These are phyloP conservation scores for Porites divaricata DNA, from an alignment of 92 coral and sea anemone species.

Conservation along the genomic window DNA sequence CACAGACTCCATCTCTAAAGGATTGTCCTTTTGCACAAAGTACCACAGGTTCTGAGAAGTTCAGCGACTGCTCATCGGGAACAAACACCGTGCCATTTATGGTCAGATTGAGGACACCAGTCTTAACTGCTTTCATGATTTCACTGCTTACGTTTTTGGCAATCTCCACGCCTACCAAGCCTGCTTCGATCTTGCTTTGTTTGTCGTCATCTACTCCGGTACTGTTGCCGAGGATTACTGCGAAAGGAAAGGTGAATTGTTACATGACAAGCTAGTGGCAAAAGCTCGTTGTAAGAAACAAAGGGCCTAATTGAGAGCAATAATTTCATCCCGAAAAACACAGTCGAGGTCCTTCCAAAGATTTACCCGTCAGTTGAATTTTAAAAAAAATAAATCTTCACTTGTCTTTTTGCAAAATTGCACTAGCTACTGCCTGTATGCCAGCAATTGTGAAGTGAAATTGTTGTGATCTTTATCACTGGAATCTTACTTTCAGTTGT, in stretches of 20 bases:
- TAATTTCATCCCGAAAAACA: no score
- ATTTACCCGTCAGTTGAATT: no score
- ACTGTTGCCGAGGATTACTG: background rate
- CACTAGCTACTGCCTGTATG: no score
- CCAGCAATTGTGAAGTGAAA: no score
- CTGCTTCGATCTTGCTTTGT: background rate
- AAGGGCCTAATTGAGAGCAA: no score
- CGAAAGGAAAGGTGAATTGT: background rate
- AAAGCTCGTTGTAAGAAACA: no score
- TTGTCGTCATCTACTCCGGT: background rate
- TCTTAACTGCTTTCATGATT: conserved; percentile 5
- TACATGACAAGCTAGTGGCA: no score
- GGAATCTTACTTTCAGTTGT: no score
- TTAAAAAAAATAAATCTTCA: no score
- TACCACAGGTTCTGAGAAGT: background rate
- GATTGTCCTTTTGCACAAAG: background rate
- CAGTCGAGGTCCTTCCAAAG: no score
- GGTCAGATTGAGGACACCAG: conserved; percentile 26
- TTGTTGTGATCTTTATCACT: no score
- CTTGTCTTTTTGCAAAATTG: no score
- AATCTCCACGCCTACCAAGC: background rate
- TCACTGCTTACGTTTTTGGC: conserved; percentile 4
- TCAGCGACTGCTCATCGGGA: conserved; percentile 27
- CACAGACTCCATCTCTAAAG: background rate
- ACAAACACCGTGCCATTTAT: conserved; percentile 26